These are phyloP conservation scores for Tachina fera DNA, from an alignment of 2,888 invertebrate genomes.

Conservation along the genomic window DNA sequence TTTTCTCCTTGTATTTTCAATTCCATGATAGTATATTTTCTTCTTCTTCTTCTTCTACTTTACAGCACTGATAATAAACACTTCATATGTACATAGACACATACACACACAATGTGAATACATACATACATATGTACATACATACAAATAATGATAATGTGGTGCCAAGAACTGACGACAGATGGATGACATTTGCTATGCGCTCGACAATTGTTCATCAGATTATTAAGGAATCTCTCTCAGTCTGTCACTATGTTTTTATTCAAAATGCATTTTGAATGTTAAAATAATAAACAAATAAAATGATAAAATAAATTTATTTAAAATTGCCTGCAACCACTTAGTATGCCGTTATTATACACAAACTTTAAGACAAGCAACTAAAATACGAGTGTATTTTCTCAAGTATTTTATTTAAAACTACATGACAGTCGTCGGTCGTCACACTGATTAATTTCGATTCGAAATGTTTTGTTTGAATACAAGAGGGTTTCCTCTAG, in stretches of 20 bases:
- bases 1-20: not conserved
- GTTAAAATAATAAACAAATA: constrained; percentile 28
- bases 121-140: not conserved
- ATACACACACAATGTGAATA: not conserved
- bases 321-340: constrained; percentile 36
- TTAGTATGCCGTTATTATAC: constrained; percentile 35
- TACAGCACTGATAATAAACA: constrained; percentile 9
- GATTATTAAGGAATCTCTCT: constrained; percentile 49
- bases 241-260: not conserved
- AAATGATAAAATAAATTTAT: constrained; percentile 41
- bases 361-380: constrained; percentile 26
- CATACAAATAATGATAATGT: constrained; percentile 12
- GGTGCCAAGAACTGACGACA: constrained; percentile 45
- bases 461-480: constrained; percentile 37
- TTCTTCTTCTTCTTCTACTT: not conserved
- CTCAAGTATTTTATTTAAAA: constrained; percentile 16
- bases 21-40: not conserved
- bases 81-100: not conserved
- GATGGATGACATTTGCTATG: constrained; percentile 52
- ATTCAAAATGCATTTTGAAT: constrained; percentile 46
- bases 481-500: constrained; percentile 20
- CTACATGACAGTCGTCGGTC: not conserved
- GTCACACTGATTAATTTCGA: constrained; percentile 51
- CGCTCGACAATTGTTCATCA: constrained; percentile 32
- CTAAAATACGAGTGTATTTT: constrained; percentile 1